phyloP scores from a whole-genome alignment of 2,113 vertebrate species.

The Atlantisia rogersi region DNA sequence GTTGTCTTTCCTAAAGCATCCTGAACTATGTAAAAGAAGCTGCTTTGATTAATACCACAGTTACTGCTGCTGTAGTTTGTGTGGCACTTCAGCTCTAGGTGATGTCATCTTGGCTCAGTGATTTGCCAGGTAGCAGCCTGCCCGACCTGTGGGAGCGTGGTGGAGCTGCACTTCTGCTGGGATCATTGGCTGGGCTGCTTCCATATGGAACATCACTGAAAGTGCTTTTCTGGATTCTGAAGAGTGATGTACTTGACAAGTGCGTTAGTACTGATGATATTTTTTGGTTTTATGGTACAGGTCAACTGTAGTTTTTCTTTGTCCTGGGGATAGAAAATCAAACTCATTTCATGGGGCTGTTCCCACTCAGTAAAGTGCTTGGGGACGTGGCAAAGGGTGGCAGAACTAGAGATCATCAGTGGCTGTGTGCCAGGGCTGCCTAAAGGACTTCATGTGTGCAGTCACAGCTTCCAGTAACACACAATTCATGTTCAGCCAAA shows the following conservation, averaged over 20 bases:
- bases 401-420: background rate
- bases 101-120: background rate
- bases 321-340: background rate
- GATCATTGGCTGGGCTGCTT: background rate
- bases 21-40: background rate
- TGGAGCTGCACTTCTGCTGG: background rate
- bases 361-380: background rate
- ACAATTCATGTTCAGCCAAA: background rate
- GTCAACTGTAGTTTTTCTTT: background rate
- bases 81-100: background rate
- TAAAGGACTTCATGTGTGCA: background rate
- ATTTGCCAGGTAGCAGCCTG: background rate
- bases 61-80: background rate
- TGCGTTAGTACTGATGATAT: background rate
- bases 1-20: background rate
- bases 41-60: background rate
- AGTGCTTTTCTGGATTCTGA: background rate
- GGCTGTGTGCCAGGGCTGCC: background rate
- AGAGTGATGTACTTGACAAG: background rate
- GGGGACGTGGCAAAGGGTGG: background rate
- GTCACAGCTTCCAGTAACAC: background rate
- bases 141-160: background rate
- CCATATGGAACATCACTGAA: accelerated
- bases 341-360: background rate
- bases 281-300: background rate